Conservation (phyloP, 2,797 vertebrate species). For the Crocodylus rhombifer region DNA sequence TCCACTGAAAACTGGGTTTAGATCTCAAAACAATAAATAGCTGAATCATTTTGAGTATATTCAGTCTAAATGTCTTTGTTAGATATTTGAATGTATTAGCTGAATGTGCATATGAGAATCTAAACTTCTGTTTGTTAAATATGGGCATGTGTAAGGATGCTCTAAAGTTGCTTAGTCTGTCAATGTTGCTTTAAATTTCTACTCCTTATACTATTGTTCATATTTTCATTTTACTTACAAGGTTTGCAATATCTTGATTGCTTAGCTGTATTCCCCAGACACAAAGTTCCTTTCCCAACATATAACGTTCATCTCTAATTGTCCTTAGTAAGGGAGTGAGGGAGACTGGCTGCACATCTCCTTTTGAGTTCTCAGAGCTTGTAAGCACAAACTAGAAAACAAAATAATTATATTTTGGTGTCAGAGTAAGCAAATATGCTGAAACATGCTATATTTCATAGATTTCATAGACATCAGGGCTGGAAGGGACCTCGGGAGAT, state of each 20-base stretch:
- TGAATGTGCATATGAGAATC: background rate
- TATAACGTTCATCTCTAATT: slow-evolving; percentile 72
- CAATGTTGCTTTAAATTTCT: background rate
- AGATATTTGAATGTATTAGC: background rate
- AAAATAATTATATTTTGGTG: background rate
- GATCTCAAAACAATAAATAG: background rate
- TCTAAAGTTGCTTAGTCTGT: background rate
- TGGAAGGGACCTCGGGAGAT: no score
- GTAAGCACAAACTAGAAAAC: slow-evolving; percentile 54
- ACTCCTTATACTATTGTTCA: background rate
- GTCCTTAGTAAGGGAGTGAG: slow-evolving; percentile 72
- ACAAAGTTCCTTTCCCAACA: slow-evolving; percentile 66
- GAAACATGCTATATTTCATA: background rate
- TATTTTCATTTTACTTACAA: slow-evolving; percentile 66
- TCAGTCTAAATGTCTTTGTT: background rate
- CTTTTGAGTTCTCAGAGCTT: background rate
- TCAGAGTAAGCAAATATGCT: background rate
- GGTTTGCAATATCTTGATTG: slow-evolving; percentile 71
- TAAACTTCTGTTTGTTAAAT: background rate
- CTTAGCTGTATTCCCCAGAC: slow-evolving; percentile 72
- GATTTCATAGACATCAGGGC: no score
- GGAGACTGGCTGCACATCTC: slow-evolving; percentile 31
- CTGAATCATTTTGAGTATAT: background rate
- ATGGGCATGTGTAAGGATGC: background rate
- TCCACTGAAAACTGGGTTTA: background rate